phyloP scores from a whole-genome alignment of 2,888 invertebrate genomes.

The Heterodera filipjevi region DNA sequence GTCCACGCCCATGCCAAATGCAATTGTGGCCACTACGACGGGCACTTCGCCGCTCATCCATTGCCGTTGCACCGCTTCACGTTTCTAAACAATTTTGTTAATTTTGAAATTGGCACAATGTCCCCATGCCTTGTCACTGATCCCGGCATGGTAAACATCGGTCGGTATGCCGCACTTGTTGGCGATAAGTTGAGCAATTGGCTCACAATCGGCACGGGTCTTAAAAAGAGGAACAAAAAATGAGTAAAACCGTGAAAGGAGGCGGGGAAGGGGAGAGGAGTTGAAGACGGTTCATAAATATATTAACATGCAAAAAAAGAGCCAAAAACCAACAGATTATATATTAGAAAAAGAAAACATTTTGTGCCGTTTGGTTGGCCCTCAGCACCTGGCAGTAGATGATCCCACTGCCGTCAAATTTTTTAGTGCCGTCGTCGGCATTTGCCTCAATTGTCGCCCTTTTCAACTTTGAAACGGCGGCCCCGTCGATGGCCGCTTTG shows the following conservation, averaged over 20 bases:
- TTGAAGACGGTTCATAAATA: no score
- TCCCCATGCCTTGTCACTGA: slow-evolving; percentile 47
- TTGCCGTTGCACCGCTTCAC: slow-evolving; percentile 79
- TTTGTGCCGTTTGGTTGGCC: neutral
- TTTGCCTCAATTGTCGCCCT: neutral
- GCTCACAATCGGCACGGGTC: slow-evolving; percentile 86
- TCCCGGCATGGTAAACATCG: slow-evolving; percentile 58
- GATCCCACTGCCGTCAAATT: slow-evolving; percentile 71
- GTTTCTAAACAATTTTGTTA: slow-evolving; percentile 68
- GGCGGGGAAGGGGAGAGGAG: no score
- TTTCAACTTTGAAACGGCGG: neutral
- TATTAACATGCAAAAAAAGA: no score
- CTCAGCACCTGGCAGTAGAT: slow-evolving; percentile 79
- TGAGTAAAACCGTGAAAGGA: neutral
- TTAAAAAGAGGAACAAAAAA: neutral
- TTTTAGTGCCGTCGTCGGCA: neutral
- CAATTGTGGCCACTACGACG: slow-evolving; percentile 92
- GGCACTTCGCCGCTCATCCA: slow-evolving; percentile 88
- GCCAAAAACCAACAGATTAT: no score
- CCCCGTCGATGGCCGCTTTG: slow-evolving; percentile 14
- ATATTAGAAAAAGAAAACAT: no score
- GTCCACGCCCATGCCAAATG: slow-evolving; percentile 99
- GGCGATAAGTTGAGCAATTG: slow-evolving; percentile 76
- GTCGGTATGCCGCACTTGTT: slow-evolving; percentile 58
- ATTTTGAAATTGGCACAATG: neutral